Evolutionary conservation across 2,888 invertebrate species (phyloP).

Genomic region (Tholera decimalis): DNA sequence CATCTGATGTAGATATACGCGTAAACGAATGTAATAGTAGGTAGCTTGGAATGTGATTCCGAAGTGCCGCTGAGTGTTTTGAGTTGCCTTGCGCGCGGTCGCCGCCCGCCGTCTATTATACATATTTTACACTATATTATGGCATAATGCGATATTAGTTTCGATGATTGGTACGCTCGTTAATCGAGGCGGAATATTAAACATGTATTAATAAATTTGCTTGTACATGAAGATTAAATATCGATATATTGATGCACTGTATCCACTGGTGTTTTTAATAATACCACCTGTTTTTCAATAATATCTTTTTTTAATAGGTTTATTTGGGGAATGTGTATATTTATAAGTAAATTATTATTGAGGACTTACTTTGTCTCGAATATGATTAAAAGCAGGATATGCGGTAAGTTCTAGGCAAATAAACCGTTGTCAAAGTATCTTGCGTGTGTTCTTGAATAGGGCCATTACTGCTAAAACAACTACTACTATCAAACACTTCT

Average conservation of each 20-base stretch:
- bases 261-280: conserved; percentile 90
- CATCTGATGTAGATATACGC: conserved; percentile 75
- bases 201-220: conserved; percentile 93
- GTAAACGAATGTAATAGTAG: conserved; percentile 75
- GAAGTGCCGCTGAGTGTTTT: conserved; percentile 79
- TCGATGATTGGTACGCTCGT: conserved; percentile 82
- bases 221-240: conserved; percentile 95
- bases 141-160: conserved; percentile 91
- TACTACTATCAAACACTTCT: conserved; percentile 24
- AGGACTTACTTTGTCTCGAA: conserved; percentile 88
- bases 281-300: conserved; percentile 85
- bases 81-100: conserved; percentile 79
- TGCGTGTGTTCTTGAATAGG: conserved; percentile 86
- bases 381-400: conserved; percentile 85
- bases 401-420: conserved; percentile 90
- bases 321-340: conserved; percentile 90
- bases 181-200: conserved; percentile 82
- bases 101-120: conserved; percentile 78
- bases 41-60: conserved; percentile 89
- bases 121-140: conserved; percentile 89
- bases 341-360: conserved; percentile 91
- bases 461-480: conserved; percentile 52
- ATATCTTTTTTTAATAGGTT: conserved; percentile 85
- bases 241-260: conserved; percentile 95
- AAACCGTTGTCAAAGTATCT: conserved; percentile 87